Percentiles rank a stretch among this genome's conserved stretches.
These are phyloP conservation scores for Triops longicaudatus DNA, from an alignment of 1,140 invertebrate genomes.

Conservation along the genomic window DNA sequence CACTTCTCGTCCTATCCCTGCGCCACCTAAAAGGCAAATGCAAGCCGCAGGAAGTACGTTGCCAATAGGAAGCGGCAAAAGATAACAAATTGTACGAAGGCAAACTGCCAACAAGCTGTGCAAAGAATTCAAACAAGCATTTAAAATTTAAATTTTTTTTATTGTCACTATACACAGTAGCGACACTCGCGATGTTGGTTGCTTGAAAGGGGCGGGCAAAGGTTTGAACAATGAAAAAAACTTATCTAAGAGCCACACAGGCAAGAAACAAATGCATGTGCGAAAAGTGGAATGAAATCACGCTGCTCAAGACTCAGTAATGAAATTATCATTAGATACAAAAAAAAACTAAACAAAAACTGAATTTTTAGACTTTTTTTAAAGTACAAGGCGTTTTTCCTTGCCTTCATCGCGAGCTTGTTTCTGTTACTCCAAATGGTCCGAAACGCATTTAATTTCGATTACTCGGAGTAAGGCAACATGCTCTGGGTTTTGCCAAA, in stretches of 20 bases:
- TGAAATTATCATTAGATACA: neutral
- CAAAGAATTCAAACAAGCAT: neutral
- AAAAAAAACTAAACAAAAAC: too few relatives aligned
- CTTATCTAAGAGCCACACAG: neutral
- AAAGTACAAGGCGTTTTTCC: too few relatives aligned
- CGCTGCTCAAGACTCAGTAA: neutral
- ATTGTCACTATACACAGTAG: slow-evolving; percentile 12
- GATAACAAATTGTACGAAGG: neutral
- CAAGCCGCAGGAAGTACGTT: neutral
- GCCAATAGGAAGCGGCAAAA: neutral
- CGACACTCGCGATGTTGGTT: neutral
- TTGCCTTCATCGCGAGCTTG: too few relatives aligned
- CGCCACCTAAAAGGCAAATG: neutral
- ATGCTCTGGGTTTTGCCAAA: neutral
- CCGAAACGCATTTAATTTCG: too few relatives aligned
- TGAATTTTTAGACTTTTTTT: too few relatives aligned
- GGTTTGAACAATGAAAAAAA: neutral
- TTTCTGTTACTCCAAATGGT: too few relatives aligned
- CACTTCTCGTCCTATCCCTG: neutral
- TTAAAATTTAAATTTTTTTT: neutral
- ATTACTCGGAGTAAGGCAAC: neutral
- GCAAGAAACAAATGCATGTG: neutral
- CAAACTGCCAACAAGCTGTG: neutral
- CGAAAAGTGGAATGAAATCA: neutral
- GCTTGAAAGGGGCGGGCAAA: neutral